Base-by-base conservation (phyloP, 2,888 invertebrate species). In the Mythimna ferrago region DNA sequence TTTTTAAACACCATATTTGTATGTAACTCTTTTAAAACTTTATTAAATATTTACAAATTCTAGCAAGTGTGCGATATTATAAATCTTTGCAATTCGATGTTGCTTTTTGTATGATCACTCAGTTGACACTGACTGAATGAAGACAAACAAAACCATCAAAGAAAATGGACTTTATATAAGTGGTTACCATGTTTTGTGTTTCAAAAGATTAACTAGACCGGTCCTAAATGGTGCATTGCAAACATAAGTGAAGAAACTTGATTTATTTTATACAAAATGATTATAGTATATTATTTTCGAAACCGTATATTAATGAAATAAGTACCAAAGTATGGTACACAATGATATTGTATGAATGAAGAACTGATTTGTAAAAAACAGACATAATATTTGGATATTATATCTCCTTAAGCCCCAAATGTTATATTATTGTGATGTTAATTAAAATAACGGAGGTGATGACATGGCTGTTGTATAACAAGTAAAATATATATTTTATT, bases 391-490 rank as follows among this genome's bases (percentile, higher is more conserved):
- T 53, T 44, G 60, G 63, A 68, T 70, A 57, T 67, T 70, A 54
- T 71, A 54, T 71, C 61, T 73, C 53, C 71, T 35, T 71, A 71
- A 41, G 86, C 85, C 86, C 81, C 85, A 88, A 86, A 69, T 77
- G 71, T 71, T 68, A n/a, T 70, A 56, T 26, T 66, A 79, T 80
- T 89, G 89, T 90, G 88, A 90, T 91, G 85, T 80, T 80, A 76
- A 65, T 56, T 60, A 67, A 81, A 77, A 72, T 74, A 85, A 80
- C 60, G 68, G 83, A 79, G 82, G 90, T 90, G 90, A 89, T 92
- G 82, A 85, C 73, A 87, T 86, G 90, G 91, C 90, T 92, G 91
- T 81, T 80, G 80, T 81, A 76, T 72, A 85, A 66, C 66, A 73
- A 73, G 62, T 81, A 57, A 80, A 76, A 78, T 76, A 66, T 85